Evolutionary conservation across 1,140 invertebrate genomes (phyloP), one percentile per base, ranked within the genome.

Genomic region (Drosophila guanche): DNA sequence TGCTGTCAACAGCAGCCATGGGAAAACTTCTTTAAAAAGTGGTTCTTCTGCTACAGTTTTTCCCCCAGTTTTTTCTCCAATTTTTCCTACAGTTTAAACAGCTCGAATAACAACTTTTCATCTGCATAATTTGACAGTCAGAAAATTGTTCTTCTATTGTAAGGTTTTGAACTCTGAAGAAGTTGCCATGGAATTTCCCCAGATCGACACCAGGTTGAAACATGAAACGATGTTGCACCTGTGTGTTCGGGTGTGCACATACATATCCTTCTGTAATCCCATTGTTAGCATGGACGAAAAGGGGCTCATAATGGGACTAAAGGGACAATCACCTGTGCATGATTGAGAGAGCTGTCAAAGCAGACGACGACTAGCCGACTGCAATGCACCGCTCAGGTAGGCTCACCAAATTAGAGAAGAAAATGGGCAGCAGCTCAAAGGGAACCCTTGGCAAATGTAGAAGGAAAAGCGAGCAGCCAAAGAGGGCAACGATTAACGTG

Each of bases 141-240:
- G 37, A 43, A 43, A 33, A n/a, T 45, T 37, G 33, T 8, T 41
- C 20, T 33, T n/a, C 46, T 50, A 50, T 48, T 59, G 27, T 43
- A 3, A 14, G 23, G 23, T 20, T 27, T 61, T 25, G 37, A 25
- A 20, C 46, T 61, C 37, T 59, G 22, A 62, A 72, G 47, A 62
- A 72, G 47, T 73, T 61, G 68, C 63, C 58, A 47, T 70, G 74
- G 57, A 69, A 74, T 74, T 83, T 81, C 45, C 58, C 63, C 56
- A 47, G n/a, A 77, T 63, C 72, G 62, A 85, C 71, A 80, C 62
- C 67, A 73, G 67, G 47, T 61, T 86, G 80, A 86, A 85, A 86
- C 57, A 80, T 53, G 54, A 86, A 76, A 73, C 76, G 68, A 16
- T 25, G 46, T 3, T 45, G 16, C 22, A 74, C 56, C 46, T 45